phyloP scores from a whole-genome alignment of 1,140 invertebrate genomes.

The Saccostrea echinata region DNA sequence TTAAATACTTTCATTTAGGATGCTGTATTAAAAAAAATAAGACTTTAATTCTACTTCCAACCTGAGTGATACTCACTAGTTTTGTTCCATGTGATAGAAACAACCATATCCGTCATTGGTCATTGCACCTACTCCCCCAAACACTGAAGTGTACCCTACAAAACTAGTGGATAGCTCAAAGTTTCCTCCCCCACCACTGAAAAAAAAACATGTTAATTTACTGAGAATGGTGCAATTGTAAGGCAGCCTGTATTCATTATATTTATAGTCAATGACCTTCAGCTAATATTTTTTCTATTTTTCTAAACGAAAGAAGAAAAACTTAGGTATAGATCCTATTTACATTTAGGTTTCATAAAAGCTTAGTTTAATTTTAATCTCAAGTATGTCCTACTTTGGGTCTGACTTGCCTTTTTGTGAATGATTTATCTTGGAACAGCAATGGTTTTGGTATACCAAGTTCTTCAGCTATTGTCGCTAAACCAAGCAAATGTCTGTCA shows the following conservation, averaged over 20 bases:
- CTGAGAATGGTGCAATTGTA: no score
- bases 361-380: no score
- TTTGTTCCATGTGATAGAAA: slow-evolving; percentile 83
- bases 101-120: slow-evolving; percentile 84
- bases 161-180: slow-evolving; percentile 85
- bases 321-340: no score
- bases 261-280: no score
- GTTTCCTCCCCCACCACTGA: slow-evolving; percentile 84
- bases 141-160: slow-evolving; percentile 83
- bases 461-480: slow-evolving; percentile 81
- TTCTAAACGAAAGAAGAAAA: no score
- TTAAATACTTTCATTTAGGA: no score
- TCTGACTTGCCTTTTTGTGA: slow-evolving; percentile 80
- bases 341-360: no score
- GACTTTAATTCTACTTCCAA: no score
- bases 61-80: slow-evolving; percentile 76
- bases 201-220: slow-evolving; percentile 43
- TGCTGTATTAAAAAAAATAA: no score
- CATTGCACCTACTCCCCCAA: slow-evolving; percentile 84
- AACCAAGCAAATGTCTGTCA: slow-evolving; percentile 82
- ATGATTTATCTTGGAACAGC: slow-evolving; percentile 83
- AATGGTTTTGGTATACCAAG: slow-evolving; percentile 81
- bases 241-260: no score
- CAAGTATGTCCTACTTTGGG: neutral
- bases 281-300: no score